Percentiles rank a stretch among this genome's conserved stretches.
Evolutionary conservation across 2,797 vertebrate genomes (phyloP).

Genomic region (Acomys russatus): DNA sequence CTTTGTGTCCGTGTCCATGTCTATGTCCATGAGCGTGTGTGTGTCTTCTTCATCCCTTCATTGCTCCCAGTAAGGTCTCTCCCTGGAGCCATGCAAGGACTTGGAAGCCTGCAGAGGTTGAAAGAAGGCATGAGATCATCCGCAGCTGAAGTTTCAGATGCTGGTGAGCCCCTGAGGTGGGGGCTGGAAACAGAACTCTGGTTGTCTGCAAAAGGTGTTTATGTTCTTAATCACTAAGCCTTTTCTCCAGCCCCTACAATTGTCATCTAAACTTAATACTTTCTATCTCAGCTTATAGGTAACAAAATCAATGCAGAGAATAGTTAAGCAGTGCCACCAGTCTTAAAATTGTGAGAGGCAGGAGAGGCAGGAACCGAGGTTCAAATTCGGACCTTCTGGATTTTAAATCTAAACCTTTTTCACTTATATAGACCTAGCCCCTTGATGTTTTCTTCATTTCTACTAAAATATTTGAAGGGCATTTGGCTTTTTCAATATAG

Average conservation of each 20-base stretch:
- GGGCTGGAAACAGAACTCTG: not conserved
- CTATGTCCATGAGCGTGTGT: no score
- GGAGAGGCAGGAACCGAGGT: not conserved
- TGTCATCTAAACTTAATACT: not conserved
- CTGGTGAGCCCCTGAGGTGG: not conserved
- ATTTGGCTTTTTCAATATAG: not conserved
- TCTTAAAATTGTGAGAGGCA: not conserved
- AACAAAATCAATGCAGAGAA: not conserved
- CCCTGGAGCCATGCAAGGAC: not conserved
- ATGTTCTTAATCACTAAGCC: not conserved
- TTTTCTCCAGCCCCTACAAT: not conserved
- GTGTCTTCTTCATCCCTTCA: not conserved
- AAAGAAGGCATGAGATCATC: not conserved
- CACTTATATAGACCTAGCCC: not conserved
- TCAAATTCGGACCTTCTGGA: slow-evolving; percentile 4
- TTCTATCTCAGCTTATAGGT: not conserved
- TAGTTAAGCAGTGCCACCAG: not conserved
- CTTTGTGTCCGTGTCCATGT: no score
- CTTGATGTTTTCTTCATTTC: not conserved
- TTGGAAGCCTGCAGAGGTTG: not conserved
- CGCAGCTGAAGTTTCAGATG: not conserved
- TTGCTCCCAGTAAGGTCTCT: not conserved
- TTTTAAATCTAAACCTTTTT: slow-evolving; percentile 36
- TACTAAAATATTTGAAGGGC: slow-evolving; percentile 29
- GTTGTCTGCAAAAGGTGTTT: not conserved